Percentiles rank a stretch among this genome's conserved stretches.
These are phyloP conservation scores for Gallinago nigripennis DNA, from an alignment of 2,797 vertebrate species.

Conservation along the genomic window DNA sequence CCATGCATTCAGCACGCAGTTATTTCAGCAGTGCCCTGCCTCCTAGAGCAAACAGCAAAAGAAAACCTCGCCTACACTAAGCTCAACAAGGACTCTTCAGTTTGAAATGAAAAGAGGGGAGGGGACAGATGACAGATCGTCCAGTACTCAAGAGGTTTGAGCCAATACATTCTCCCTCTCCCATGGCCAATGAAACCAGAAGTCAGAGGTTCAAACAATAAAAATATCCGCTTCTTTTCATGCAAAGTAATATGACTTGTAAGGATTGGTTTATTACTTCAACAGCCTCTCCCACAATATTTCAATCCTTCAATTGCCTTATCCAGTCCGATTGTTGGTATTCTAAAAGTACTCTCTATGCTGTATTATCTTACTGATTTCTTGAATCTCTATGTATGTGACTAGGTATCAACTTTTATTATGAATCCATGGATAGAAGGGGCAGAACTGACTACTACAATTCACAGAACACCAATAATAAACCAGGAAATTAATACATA, in stretches of 20 bases:
- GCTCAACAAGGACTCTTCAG: neutral
- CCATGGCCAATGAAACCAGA: neutral
- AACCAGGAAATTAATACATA: constrained; percentile 11
- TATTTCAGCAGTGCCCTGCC: neutral
- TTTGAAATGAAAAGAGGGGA: rapidly evolving
- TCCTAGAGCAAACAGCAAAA: neutral
- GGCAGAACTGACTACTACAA: neutral
- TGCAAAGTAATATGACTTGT: neutral
- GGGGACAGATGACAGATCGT: too few relatives aligned
- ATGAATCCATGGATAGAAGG: neutral
- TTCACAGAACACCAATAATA: neutral
- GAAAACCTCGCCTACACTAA: neutral
- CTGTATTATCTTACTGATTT: neutral
- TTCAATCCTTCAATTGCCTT: neutral
- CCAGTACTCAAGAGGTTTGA: rapidly evolving
- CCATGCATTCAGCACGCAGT: neutral
- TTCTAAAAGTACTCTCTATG: neutral
- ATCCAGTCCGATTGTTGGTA: neutral
- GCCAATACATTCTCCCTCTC: neutral
- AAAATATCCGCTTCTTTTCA: neutral
- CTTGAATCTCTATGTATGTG: neutral
- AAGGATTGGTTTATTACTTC: neutral
- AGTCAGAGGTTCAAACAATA: neutral
- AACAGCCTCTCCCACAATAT: neutral
- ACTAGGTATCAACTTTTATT: neutral